These are phyloP conservation scores for Pangasianodon hypophthalmus DNA, from an alignment of 2,113 vertebrate genomes.

Conservation along the genomic window DNA sequence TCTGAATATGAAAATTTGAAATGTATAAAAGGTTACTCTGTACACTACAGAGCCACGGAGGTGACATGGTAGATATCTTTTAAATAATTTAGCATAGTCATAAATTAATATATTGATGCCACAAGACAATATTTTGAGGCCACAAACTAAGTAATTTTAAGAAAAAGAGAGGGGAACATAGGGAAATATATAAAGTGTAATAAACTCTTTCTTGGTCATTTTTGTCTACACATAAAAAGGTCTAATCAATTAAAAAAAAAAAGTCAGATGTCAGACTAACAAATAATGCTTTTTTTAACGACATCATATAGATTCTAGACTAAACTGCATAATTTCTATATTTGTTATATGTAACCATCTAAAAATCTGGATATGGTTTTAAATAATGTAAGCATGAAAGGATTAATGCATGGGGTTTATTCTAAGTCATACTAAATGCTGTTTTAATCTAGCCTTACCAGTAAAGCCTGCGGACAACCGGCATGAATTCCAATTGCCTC, in stretches of 20 bases:
- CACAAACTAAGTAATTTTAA: not conserved
- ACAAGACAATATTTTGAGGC: not conserved
- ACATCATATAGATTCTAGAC: not conserved
- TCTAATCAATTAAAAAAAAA: not conserved
- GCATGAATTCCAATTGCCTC: conserved; percentile 19
- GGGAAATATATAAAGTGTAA: not conserved
- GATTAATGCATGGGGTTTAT: not conserved
- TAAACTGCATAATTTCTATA: not conserved
- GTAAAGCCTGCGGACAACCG: not conserved
- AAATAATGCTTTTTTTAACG: not conserved
- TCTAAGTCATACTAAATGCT: not conserved
- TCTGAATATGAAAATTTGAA: not conserved
- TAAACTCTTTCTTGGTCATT: not conserved
- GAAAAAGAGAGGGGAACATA: not conserved
- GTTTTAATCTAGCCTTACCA: not conserved
- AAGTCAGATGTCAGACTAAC: not conserved
- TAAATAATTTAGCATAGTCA: not conserved
- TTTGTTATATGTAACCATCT: not conserved
- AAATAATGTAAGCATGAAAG: not conserved
- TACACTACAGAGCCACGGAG: not conserved
- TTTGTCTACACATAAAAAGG: not conserved
- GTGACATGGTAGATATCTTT: not conserved
- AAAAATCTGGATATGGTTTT: not conserved
- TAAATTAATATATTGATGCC: not conserved
- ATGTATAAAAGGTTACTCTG: not conserved